Evolutionary conservation across 1,140 invertebrate genomes (phyloP), one percentile per base, ranked within the genome.

Genomic region (Vollenhovia emeryi): DNA sequence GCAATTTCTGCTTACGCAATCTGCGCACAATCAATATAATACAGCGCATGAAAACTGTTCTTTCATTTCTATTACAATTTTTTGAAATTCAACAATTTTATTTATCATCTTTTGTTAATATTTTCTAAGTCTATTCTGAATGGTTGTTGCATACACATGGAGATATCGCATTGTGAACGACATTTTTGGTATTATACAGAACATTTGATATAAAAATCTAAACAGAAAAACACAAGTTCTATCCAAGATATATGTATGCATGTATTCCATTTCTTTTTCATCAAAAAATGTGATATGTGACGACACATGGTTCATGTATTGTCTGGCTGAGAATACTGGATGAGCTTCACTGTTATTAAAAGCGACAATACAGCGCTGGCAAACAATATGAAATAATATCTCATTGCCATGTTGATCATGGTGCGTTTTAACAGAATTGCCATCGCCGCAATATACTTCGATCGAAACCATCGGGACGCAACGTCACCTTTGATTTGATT

Each of bases 351-450:
- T 36, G 48, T 15, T 52, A 55, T 68, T 48, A n/a, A 7, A 15
- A 52, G 15, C 4, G 60, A 60, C 59, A 79, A 30, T 33, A 11
- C 1, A 18, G 30, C 6, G 13, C 52, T 68, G 33, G 3, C 33
- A 68, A 68, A 68, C 6, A 27, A 55, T 40, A 68, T 68, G 21
- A 68, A 68, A 40, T 68, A 68, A 30, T 33, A n/a, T 40, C 45
- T 68, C 45, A 45, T 55, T 52, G 15, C 3, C 30, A 24, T 4
- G 8, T 36, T 66, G 60, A 79, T 50, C 30, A 52, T 3, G 21
- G 11, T 36, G 21, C 15, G 4, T 30, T 64, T 78, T 78, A 62
- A 15, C 8, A 52, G 45, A 79, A 79, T 75, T 75, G 52, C 21
- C 15, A 40, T 36, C 21, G 8, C 8, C 9, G 3, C 11, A 21